A percentile compares a stretch with the other conserved stretches of the same genome.
These are phyloP conservation scores for Xenopus laevis DNA, from an alignment of 2,113 vertebrate species.

Conservation along the genomic window DNA sequence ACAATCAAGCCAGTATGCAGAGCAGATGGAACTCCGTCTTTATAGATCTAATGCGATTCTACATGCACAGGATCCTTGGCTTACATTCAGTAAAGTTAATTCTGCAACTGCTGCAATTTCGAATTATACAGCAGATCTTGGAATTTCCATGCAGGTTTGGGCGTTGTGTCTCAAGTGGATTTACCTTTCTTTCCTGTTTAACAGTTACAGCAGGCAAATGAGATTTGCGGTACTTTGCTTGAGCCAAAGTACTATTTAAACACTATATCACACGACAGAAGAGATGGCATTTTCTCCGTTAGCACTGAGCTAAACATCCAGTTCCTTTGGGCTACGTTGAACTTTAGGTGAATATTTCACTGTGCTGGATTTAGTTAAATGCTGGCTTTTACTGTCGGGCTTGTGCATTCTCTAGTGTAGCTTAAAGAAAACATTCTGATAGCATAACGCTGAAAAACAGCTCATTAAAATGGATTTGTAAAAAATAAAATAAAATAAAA, in stretches of 20 bases:
- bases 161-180: slow-evolving; percentile 1
- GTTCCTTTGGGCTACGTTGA: slow-evolving; percentile 16
- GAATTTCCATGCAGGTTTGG: slow-evolving; percentile 1
- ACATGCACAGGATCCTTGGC: slow-evolving; percentile 20
- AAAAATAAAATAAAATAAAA: too few species aligned
- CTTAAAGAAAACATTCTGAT: slow-evolving; percentile 10
- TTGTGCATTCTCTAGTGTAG: slow-evolving; percentile 1
- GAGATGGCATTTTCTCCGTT: slow-evolving; percentile 8
- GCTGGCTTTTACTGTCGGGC: neutral
- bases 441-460: slow-evolving; percentile 14
- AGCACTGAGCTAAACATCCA: neutral
- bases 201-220: neutral
- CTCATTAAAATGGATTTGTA: neutral
- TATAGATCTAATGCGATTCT: slow-evolving; percentile 22
- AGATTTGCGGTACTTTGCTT: neutral
- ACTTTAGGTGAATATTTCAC: slow-evolving; percentile 22
- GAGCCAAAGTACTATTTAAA: slow-evolving; percentile 4
- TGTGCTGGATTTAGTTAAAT: slow-evolving; percentile 1
- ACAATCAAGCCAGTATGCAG: neutral
- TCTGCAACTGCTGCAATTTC: slow-evolving; percentile 28
- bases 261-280: neutral
- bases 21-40: slow-evolving; percentile 26
- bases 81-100: slow-evolving; percentile 29
- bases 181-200: slow-evolving; percentile 9
- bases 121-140: slow-evolving; percentile 15